Evolutionary conservation across 2,797 vertebrate species (phyloP), one percentile per base, ranked within the genome.

Genomic region (Hypotaenidia philippensis): DNA sequence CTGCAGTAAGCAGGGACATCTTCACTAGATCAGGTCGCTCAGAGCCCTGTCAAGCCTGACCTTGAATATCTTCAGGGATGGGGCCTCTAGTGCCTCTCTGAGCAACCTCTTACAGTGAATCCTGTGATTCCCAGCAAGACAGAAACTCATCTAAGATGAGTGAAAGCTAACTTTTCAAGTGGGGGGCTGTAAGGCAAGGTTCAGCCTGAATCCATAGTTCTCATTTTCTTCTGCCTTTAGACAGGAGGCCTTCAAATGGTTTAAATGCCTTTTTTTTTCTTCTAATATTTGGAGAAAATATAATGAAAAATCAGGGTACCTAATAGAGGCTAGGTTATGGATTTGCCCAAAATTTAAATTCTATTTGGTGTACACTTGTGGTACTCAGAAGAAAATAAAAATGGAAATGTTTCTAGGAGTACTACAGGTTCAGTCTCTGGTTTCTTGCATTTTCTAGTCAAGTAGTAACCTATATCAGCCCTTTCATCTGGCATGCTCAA

Each of bases 381-480:
- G 20, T 55, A 68, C 31, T 59, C 34, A 38, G 55, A 75, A 69
- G 32, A 76, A 92, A 79, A 83, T 22, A 26, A 57, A 78, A 59
- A 85, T 55, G 5, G 4, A 76, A 79, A 45, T 18, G 9, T 63
- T 83, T 47, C 61, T 55, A 49, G 52, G 29, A 72, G 50, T 29
- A 77, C 16, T 27, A 78, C 7, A 17, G 40, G 40, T 72, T 68
- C 44, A 52, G 49, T 38, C 38, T 83, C 63, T 60, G 21, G 38
- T 83, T 90, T 89, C 92, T 69, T 63, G 25, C 29, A n/a, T 74
- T 78, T 92, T 90, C 65, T 72, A 82, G 11, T 74, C 59, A 89
- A 90, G 80, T 84, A 82, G 41, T 36, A 80, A 80, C 29, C 63
- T 79, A 50, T 32, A 69, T 41, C 77, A 81, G 10, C 34, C 49